Conservation (phyloP, 2,797 vertebrate species). For the Mormyrops boulengeri region DNA sequence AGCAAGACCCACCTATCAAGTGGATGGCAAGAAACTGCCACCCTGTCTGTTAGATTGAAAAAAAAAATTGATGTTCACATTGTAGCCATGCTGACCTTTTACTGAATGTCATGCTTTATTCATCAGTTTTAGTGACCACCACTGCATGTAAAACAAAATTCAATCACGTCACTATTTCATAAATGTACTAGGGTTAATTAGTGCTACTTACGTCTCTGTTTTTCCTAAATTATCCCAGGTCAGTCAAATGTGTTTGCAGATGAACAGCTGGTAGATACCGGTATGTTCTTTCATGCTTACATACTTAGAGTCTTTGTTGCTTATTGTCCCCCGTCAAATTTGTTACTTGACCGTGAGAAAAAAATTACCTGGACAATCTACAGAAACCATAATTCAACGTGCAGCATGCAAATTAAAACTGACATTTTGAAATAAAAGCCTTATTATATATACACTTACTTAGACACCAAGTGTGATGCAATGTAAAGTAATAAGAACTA, state of each 20-base stretch:
- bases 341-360: neutral
- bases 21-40: neutral
- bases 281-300: neutral
- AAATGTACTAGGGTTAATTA: neutral
- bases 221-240: neutral
- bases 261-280: neutral
- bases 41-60: neutral
- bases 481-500: neutral
- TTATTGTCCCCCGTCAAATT: neutral
- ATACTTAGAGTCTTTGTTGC: neutral
- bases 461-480: neutral
- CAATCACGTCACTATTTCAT: neutral
- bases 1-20: neutral
- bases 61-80: neutral
- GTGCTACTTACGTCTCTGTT: too few species aligned
- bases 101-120: neutral
- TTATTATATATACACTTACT: neutral
- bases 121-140: neutral
- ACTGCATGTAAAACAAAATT: neutral
- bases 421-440: neutral
- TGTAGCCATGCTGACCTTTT: neutral
- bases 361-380: neutral
- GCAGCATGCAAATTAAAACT: neutral
- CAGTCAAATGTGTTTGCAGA: neutral
- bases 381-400: neutral